Evolutionary conservation across 2,113 vertebrate genomes (phyloP).

Genomic region (Phalacrocorax aristotelis): DNA sequence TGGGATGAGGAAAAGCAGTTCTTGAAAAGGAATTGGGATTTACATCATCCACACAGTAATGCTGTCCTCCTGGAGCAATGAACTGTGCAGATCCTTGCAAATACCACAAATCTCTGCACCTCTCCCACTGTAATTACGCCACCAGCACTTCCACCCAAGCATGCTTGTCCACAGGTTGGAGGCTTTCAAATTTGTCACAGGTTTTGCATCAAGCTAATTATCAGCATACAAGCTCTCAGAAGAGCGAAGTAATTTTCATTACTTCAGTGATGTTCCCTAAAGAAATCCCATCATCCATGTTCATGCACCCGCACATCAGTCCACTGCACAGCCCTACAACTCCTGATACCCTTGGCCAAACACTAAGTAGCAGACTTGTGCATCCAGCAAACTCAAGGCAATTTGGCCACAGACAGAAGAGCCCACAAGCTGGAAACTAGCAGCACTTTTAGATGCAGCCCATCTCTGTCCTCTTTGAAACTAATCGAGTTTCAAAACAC

Average conservation of each 20-base stretch:
- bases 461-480: not conserved
- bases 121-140: not conserved
- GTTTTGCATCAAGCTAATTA: not conserved
- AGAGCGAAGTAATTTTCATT: not conserved
- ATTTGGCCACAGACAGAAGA: too few relatives aligned
- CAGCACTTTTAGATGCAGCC: not conserved
- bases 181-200: not conserved
- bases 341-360: not conserved
- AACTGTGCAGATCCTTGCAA: not conserved
- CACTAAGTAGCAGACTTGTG: fast-evolving
- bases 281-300: too few relatives aligned
- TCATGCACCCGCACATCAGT: fast-evolving
- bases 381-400: not conserved
- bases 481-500: not conserved
- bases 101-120: not conserved
- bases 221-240: not conserved
- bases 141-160: not conserved
- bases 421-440: not conserved
- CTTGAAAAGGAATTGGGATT: not conserved
- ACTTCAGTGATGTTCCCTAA: not conserved
- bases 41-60: not conserved
- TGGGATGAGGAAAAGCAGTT: not conserved
- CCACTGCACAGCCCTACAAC: not conserved
- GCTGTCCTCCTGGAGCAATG: not conserved
- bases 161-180: not conserved